Percentiles rank a stretch among this genome's conserved stretches.
Conservation (phyloP, 2,797 vertebrate species). For the Trachops cirrhosus region DNA sequence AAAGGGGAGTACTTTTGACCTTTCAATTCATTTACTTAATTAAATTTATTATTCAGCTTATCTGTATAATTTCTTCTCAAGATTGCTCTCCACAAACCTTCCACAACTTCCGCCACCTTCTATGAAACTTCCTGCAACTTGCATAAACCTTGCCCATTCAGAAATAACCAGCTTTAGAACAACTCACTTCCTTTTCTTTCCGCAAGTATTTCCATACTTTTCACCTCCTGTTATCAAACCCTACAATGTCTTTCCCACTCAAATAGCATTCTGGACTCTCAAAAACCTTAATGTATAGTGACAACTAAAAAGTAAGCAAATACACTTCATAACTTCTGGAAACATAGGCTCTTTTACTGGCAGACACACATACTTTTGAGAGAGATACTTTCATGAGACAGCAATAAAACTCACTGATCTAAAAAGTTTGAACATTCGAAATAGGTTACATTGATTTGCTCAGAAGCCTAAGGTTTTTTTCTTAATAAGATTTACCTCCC, state of each 20-base stretch:
- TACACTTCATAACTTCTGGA: background rate
- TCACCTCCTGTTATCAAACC: too few relatives aligned
- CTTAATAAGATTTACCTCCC: background rate
- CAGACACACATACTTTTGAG: background rate
- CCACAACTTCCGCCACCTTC: background rate
- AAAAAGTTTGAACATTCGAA: background rate
- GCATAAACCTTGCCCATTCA: background rate
- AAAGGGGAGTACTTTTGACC: background rate
- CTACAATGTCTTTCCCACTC: background rate
- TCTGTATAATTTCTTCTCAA: background rate
- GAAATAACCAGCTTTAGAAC: background rate
- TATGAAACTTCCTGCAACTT: background rate
- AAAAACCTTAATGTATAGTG: background rate
- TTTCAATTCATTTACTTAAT: background rate
- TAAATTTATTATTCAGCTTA: background rate
- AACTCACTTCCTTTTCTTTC: background rate
- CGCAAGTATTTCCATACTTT: background rate
- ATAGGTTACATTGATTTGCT: background rate
- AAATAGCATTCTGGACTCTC: background rate
- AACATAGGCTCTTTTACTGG: background rate
- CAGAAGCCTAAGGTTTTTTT: background rate
- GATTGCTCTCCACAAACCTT: background rate
- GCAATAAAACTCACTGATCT: background rate
- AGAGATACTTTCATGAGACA: background rate
- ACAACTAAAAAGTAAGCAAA: background rate